Percentiles rank a stretch among this genome's conserved stretches.
Conservation (phyloP, 2,797 vertebrate species). For the Oryzias sinensis region DNA sequence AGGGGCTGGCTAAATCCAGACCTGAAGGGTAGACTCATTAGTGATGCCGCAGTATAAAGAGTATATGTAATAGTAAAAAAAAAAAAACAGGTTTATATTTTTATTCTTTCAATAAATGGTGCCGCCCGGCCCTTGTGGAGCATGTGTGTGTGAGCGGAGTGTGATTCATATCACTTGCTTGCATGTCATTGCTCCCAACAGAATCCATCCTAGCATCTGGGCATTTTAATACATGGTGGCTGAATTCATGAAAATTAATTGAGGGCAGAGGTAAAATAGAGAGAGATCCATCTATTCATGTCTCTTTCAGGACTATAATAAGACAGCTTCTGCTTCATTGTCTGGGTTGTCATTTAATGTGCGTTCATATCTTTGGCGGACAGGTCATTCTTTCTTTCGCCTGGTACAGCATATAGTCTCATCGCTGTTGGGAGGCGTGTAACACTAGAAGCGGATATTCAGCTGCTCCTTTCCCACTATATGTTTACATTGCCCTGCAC, state of each 20-base stretch:
- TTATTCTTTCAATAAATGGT: constrained; percentile 59
- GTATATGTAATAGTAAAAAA: no score
- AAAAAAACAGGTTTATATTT: constrained; percentile 26
- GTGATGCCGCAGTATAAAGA: no score
- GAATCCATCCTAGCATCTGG: constrained; percentile 77
- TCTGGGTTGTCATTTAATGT: constrained; percentile 32
- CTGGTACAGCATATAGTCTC: constrained; percentile 57
- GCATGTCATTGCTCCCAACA: constrained; percentile 73
- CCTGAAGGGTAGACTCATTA: no score
- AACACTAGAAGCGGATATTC: constrained; percentile 11
- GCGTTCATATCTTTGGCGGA: constrained; percentile 31
- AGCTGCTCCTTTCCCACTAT: no score
- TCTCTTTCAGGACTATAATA: constrained; percentile 49
- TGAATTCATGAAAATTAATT: constrained; percentile 71
- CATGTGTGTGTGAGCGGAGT: constrained; percentile 4
- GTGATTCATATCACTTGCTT: constrained; percentile 77
- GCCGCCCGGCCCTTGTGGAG: constrained; percentile 51
- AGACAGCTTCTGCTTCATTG: constrained; percentile 43
- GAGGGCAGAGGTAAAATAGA: constrained; percentile 64
- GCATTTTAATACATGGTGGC: constrained; percentile 66
- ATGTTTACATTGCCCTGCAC: no score
- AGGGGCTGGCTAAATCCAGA: no score
- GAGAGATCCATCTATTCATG: constrained; percentile 56
- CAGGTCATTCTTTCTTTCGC: constrained; percentile 35
- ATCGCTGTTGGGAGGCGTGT: constrained; percentile 44